Evolutionary conservation across 2,888 invertebrate species (phyloP).

Genomic region (Acanthosepion esculentum): DNA sequence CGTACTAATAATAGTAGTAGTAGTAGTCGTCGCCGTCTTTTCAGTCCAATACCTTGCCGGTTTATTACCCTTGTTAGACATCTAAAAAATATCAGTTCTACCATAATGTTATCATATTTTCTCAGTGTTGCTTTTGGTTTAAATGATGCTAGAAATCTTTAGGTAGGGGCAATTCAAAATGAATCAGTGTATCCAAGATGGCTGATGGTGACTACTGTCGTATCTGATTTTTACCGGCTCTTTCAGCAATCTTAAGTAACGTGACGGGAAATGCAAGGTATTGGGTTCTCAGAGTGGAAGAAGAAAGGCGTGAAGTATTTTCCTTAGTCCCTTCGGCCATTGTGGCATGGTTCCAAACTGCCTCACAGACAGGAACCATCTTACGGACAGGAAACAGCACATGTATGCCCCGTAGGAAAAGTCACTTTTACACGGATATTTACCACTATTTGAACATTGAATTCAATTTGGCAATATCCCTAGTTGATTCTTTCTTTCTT

Average conservation of each 20-base stretch:
- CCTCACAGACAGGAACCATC: slow-evolving; percentile 33
- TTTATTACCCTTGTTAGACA: too few relatives aligned
- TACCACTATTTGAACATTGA: not conserved
- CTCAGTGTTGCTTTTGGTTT: too few relatives aligned
- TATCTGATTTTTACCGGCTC: not conserved
- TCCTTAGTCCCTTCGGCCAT: not conserved
- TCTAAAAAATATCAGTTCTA: too few relatives aligned
- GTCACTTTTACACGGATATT: slow-evolving; percentile 7
- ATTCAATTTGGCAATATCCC: not conserved
- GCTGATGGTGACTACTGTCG: not conserved
- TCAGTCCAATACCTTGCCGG: too few relatives aligned
- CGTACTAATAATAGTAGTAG: too few relatives aligned
- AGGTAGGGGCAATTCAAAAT: not conserved
- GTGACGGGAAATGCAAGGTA: not conserved
- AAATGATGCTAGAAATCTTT: not conserved
- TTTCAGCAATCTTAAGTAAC: not conserved
- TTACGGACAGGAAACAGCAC: not conserved
- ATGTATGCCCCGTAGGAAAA: slow-evolving; percentile 17
- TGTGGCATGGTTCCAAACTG: not conserved
- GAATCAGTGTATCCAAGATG: not conserved
- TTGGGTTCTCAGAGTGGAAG: not conserved
- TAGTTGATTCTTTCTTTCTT: not conserved
- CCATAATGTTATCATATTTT: too few relatives aligned
- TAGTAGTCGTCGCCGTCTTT: too few relatives aligned
- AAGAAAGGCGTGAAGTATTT: not conserved